Evolutionary conservation across 2,113 vertebrate species (phyloP).

Genomic region (Callithrix jacchus): DNA sequence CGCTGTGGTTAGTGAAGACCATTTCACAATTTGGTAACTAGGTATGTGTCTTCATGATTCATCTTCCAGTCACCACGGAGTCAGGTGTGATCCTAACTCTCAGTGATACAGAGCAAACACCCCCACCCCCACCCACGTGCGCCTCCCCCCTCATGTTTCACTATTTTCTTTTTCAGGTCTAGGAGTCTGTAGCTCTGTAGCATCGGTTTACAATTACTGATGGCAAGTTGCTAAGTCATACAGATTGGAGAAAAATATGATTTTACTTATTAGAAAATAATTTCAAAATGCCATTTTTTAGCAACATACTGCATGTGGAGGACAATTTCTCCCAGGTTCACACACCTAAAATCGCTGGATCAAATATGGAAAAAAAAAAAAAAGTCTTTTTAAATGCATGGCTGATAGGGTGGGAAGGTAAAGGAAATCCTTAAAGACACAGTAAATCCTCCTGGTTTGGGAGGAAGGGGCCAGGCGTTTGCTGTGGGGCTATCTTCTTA

Average conservation of each 20-base stretch:
- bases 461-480: neutral
- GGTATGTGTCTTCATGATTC: neutral
- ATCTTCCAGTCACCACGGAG: neutral
- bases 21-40: neutral
- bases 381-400: neutral
- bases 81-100: neutral
- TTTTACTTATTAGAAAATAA: neutral
- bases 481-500: neutral
- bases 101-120: neutral
- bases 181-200: neutral
- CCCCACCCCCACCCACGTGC: neutral
- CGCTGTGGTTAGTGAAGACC: neutral
- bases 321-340: no score
- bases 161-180: neutral
- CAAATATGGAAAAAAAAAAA: neutral
- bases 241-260: neutral
- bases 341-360: neutral
- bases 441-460: neutral
- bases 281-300: neutral
- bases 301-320: fast-evolving
- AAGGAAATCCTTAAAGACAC: neutral
- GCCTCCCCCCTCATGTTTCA: neutral
- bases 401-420: neutral
- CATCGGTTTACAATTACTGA: neutral
- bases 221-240: neutral